These are phyloP conservation scores for Zoanthus gigantus DNA, from an alignment of 92 coral and sea anemone species.

Conservation along the genomic window DNA sequence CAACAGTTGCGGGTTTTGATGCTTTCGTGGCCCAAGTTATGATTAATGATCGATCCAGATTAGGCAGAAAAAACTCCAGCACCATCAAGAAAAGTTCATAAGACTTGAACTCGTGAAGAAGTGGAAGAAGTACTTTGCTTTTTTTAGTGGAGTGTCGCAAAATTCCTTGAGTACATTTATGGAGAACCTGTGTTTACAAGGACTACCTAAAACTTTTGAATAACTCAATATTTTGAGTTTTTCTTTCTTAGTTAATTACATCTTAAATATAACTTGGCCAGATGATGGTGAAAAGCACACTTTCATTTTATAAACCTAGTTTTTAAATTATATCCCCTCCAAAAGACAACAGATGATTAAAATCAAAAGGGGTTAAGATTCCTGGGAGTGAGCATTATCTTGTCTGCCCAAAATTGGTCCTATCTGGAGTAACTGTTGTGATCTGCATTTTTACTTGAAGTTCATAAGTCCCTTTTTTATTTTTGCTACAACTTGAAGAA, in stretches of 20 bases:
- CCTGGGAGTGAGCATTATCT: slow-evolving; percentile 29
- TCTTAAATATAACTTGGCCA: background rate
- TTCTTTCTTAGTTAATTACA: background rate
- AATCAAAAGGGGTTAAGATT: slow-evolving; percentile 2
- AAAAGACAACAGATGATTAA: background rate
- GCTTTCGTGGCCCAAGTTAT: too few species aligned
- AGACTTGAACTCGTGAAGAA: too few species aligned
- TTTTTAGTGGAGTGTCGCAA: too few species aligned
- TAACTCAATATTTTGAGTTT: slow-evolving; percentile 1
- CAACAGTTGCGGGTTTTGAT: too few species aligned
- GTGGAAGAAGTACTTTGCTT: too few species aligned
- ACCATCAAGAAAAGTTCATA: too few species aligned
- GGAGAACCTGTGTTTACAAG: too few species aligned
- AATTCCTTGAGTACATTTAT: too few species aligned
- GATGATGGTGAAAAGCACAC: slow-evolving; percentile 8
- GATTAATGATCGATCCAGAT: too few species aligned
- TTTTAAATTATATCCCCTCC: slow-evolving; percentile 32
- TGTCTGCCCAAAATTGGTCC: slow-evolving; percentile 28
- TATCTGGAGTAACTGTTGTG: slow-evolving; percentile 37
- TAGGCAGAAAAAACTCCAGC: too few species aligned
- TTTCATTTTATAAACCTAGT: slow-evolving; percentile 11
- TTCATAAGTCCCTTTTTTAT: slow-evolving; percentile 27
- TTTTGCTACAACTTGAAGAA: slow-evolving; percentile 33
- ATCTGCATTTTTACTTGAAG: slow-evolving; percentile 30
- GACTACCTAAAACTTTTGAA: background rate